Evolutionary conservation across 2,113 vertebrate species (phyloP), one percentile per base, ranked within the genome.

Genomic region (Neomonachus schauinslandi): DNA sequence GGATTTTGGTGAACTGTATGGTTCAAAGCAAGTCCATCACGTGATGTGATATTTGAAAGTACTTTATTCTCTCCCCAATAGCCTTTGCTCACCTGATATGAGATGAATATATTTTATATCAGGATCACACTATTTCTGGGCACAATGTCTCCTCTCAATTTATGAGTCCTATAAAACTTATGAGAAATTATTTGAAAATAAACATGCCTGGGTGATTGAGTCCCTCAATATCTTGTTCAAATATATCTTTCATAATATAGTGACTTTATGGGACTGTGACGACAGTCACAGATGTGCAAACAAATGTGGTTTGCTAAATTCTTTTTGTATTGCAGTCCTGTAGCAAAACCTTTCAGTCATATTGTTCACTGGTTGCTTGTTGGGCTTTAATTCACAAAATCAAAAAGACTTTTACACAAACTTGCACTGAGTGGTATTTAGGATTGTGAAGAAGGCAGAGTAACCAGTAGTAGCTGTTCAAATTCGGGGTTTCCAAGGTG

Each of bases 151-250:
- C 33, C 82, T 92, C 76, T 90, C 9, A 51, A 91, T 74, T 94
- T 63, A 94, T 49, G 67, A 94, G 16, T 65, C 21, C 33, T 11
- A 11, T 24, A 74, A 22, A 95, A 22, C 31, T 91, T 57, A 22
- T 85, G 63, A 97, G 79, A 93, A 89, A 86, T 76, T 61, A 69
- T 91, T 83, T 57, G 36, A 77, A 90, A 94, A 67, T 96, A 97
- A 97, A 72, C 33, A 65, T 71, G 16, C n/a, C 61, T 95, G 59
- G 14, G 39, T 81, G 42, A 87, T 71, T 87, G 57, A 84, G 72
- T 80, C 18, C 80, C 26, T 92, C 89, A 87, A 69, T 28, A 86
- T 83, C 28, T 81, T 81, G 22, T 87, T 96, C 31, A 97, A 96
- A 94, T 96, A 96, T 95, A 59, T 95, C 51, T 39, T 91, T 81